Evolutionary conservation across 2,888 invertebrate genomes (phyloP), one percentile per base, ranked within the genome.

Genomic region (Ypsolopha scabrella): DNA sequence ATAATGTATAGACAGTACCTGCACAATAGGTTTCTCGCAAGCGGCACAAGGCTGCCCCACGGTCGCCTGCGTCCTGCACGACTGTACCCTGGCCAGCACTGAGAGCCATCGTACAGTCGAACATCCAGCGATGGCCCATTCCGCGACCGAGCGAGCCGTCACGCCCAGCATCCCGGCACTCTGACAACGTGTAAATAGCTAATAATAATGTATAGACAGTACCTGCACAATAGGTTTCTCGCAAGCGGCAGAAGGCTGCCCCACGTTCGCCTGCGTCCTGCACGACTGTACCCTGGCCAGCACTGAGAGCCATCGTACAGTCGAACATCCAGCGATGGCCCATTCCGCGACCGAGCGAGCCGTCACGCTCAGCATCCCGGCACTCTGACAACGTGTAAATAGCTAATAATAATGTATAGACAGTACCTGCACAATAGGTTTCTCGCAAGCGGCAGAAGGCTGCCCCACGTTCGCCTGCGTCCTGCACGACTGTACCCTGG

Each of bases 101-200:
- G 67, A 54, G 49, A 86, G 61, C 83, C 85, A 87, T 10, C 72
- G 68, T 1, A 80, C 67, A 38, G 72, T 67, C 6, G 52, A 56
- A 53, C 83, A 72, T 7, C 61, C 54, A 8, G 90, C 89, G 55
- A 89, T 89, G 35, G 94, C 83, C 95, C 95, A 95, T 54, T 86
- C 75, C 7, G 92, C 88, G 57, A 94, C 93, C 10, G 87, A 79
- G 49, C 89, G 88, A 61, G 92, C 89, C 44, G 88, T 88, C 44
- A 93, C 83, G 13, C 93, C 93, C 7, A 92, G 80, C 73, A 91
- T 89, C 14, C 91, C 92, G n/a, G 90, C 91, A 56, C 88, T 90
- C 91, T 92, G 70, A 54, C 68, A 65, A 52, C 38, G n/a, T 38
- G n/a, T n/a, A n/a, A n/a, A n/a, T n/a, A n/a, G n/a, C n/a, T n/a